Base-by-base conservation (phyloP, 2,113 vertebrate species). In the Rissa tridactyla region DNA sequence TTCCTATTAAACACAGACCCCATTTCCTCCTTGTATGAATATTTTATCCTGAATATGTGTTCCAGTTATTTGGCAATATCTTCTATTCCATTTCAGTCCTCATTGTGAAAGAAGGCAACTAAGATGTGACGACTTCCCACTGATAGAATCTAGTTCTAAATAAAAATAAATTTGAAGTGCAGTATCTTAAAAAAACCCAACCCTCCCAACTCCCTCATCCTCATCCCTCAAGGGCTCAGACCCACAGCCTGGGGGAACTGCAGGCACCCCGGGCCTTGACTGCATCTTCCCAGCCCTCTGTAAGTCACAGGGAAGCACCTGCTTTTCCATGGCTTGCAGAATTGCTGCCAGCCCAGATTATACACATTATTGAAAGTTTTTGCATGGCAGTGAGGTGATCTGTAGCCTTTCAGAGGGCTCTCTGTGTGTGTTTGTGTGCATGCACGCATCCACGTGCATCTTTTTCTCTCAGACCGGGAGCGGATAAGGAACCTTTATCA, bases 1-100 rank as follows among this genome's bases (percentile, higher is more conserved):
- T 88, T 95, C 97, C 97, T 95, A 97, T 97, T 97, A 96, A 96
- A 85, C 62, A 62, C 13, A 42, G 80, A 94, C 62, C 95, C 81
- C 65, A 94, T 96, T 97, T 98, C 97, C 87, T 96, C 60, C 27
- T 40, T 38, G 55, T 86, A 97, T 98, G 92, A 98, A 98, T 98
- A 97, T 98, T 98, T 98, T 93, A 98, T 97, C 66, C 88, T 64
- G 90, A 97, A 93, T 97, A 97, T 6, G 3, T 91, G 95, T 96
- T 93, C 73, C 86, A 71, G 86, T 92, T 97, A 95, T 94, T 97
- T 94, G 94, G 85, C 66, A 95, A 69, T 95, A 93, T 54, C 61
- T 92, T 40, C 87, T 91, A 75, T 84, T 94, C 86, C 79, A 83
- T 75, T 89, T 91, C 84, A 86, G 55, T 44, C 75, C 54, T 42